Percentiles rank a stretch among this genome's conserved stretches.
Conservation (phyloP, 2,113 vertebrate species). For the Periophthalmodon schlosseri region DNA sequence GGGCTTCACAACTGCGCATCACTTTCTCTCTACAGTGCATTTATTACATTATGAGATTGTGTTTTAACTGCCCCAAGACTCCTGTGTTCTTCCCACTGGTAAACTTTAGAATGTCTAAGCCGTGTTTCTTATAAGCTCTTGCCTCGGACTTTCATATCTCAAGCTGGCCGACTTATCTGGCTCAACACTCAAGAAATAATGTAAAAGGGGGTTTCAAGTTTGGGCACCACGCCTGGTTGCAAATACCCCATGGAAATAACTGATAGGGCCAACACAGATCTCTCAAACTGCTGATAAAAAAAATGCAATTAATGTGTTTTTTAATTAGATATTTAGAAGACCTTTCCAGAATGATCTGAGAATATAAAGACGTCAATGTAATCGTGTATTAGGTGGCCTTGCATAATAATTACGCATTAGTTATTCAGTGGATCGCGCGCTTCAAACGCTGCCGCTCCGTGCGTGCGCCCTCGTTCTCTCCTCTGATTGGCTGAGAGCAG, state of each 20-base stretch:
- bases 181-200: background rate
- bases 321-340: background rate
- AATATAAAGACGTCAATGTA: background rate
- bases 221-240: no score
- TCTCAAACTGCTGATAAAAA: no score
- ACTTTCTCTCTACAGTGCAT: background rate
- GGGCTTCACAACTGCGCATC: background rate
- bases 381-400: background rate
- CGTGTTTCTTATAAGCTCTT: no score
- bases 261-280: no score
- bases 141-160: no score
- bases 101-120: background rate
- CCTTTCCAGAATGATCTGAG: background rate
- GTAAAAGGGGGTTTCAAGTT: background rate
- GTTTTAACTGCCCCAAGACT: background rate
- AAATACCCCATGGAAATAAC: no score
- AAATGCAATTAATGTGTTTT: no score
- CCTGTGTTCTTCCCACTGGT: background rate
- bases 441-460: conserved; percentile 55
- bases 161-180: no score
- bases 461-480: background rate
- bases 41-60: background rate
- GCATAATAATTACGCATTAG: background rate
- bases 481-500: conserved; percentile 53
- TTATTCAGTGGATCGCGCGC: conserved; percentile 12